Evolutionary conservation across 2,888 invertebrate genomes (phyloP).

Genomic region (Perdita meconis): DNA sequence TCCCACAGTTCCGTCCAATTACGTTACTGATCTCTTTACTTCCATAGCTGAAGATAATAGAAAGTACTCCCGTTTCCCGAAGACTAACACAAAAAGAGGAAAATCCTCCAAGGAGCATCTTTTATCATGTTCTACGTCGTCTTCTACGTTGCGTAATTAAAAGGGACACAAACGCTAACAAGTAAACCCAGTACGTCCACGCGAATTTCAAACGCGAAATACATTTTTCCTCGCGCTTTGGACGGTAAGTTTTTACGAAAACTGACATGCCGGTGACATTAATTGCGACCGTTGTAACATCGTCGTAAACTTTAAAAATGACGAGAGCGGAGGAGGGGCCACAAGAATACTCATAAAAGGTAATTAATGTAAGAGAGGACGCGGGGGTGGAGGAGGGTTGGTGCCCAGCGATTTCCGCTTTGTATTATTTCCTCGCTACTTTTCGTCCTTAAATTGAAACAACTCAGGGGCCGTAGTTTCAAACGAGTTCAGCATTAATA

Average conservation of each 20-base stretch:
- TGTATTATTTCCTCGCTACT: background rate
- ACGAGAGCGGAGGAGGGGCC: too few relatives aligned
- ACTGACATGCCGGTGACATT: constrained; percentile 34
- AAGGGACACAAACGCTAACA: constrained; percentile 12
- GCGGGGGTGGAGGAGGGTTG: background rate
- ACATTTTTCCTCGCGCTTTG: constrained; percentile 34
- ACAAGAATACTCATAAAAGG: background rate
- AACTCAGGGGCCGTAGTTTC: background rate
- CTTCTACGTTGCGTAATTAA: constrained; percentile 40
- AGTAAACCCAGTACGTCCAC: constrained; percentile 5
- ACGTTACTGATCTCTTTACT: background rate
- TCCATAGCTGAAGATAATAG: constrained; percentile 4
- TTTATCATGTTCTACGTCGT: background rate
- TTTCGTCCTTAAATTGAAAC: background rate
- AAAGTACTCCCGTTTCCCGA: constrained; percentile 4
- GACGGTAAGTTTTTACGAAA: background rate
- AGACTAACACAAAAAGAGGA: background rate
- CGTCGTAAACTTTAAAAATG: constrained; percentile 36
- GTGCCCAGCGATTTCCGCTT: constrained; percentile 1
- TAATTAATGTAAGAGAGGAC: constrained; percentile 25
- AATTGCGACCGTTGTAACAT: constrained; percentile 37
- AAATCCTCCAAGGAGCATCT: background rate
- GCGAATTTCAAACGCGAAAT: constrained; percentile 35
- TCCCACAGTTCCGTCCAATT: too few relatives aligned
- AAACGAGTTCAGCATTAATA: constrained; percentile 1